These are phyloP conservation scores for Montipora cactus DNA, from an alignment of 64 coral and sea anemone genomes.

Conservation along the genomic window DNA sequence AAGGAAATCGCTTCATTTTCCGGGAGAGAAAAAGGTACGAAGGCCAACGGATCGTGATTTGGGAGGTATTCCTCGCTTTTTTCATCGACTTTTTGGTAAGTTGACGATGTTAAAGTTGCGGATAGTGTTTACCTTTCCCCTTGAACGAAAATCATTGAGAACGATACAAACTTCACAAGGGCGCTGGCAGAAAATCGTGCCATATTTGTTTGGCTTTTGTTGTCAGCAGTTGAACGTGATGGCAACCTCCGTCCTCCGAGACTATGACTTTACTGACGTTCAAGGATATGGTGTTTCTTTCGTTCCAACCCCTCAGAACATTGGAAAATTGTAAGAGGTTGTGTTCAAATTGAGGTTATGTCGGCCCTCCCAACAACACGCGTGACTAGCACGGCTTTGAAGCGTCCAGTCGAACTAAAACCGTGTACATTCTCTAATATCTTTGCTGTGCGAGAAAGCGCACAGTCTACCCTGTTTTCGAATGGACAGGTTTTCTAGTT, in stretches of 20 bases:
- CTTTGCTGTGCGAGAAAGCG: not conserved
- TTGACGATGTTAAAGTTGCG: not conserved
- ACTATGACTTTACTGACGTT: not conserved
- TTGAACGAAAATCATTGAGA: not conserved
- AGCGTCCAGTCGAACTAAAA: not conserved
- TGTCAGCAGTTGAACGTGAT: constrained; percentile 48
- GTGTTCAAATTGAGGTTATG: constrained; percentile 11
- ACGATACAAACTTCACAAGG: constrained; percentile 27
- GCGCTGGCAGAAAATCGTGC: constrained; percentile 49
- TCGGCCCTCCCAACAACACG: constrained; percentile 24
- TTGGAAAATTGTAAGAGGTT: not conserved
- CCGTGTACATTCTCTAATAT: constrained; percentile 35
- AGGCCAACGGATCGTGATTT: not conserved
- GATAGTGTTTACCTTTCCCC: not conserved
- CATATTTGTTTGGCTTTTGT: constrained; percentile 67
- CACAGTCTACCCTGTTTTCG: not conserved
- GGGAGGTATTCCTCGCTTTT: constrained; percentile 5
- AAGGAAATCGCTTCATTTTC: constrained; percentile 59
- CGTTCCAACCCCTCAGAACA: not conserved
- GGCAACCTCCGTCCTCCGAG: constrained; percentile 7
- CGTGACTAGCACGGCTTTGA: constrained; percentile 33
- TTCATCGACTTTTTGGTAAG: constrained; percentile 23
- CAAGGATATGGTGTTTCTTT: not conserved
- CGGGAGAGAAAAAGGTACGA: constrained; percentile 43
- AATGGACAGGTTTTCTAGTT: not conserved